Base-by-base conservation (phyloP, 2,888 invertebrate genomes). In the Aleiodes alternator region DNA sequence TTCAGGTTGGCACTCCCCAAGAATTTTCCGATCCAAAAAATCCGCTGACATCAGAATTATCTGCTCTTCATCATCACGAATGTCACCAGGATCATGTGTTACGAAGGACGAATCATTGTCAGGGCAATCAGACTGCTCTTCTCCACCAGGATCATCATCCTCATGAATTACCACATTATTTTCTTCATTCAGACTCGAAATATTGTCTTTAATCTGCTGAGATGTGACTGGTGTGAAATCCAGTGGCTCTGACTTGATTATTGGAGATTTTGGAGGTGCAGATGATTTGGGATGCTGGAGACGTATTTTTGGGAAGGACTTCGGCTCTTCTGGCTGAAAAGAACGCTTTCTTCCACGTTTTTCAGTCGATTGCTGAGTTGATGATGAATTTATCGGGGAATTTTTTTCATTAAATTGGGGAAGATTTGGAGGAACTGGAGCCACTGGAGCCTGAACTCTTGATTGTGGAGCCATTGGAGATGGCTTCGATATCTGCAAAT, bases 291-390 rank as follows among this genome's bases (percentile, higher is more conserved):
- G 87, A 14, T 84, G 84, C 71, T 88, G 88, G 29, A 89, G 80
- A 43, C 88, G 86, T 64, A 89, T 89, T 76, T 89, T 89, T 1
- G 88, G 87, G 70, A 89, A 87, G 0, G 86, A 83, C 43, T 82
- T 82, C 0, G 61, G 16, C 9, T 43, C 61, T 16, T 38, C 38
- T 3, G 83, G 83, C 34, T 82, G 82, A 8, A 51, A 34, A 0
- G 85, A 78, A 34, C 87, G 86, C 29, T 88, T 86, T 75, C 88
- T 89, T 43, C 86, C 87, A 4, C 61, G 38, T 56, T 88, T 88
- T n/a, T 86, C 85, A 83, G 84, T 87, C 80, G 84, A 55, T n/a
- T 76, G 61, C n/a, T 61, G 14, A 3, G 69, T 38, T 23, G 23
- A 23, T 7, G 66, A 7, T n/a, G 73, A 23, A 16, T 14, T 78